These are phyloP conservation scores for Incurvaria masculella DNA, from an alignment of 2,888 invertebrate species.

Conservation along the genomic window DNA sequence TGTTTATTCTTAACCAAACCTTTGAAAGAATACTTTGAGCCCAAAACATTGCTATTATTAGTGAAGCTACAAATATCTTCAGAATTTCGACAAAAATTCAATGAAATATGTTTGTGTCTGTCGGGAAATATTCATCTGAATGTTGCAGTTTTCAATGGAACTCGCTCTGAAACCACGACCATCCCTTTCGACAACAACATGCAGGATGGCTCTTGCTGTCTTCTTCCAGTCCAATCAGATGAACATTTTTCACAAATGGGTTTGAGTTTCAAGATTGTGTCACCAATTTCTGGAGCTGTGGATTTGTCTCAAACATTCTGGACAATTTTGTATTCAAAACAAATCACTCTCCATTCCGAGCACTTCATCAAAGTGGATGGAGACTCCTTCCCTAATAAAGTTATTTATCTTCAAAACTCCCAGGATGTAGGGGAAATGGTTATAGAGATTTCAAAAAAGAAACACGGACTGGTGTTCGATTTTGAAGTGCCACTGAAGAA, in stretches of 20 bases:
- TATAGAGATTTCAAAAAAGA: slow-evolving; percentile 18
- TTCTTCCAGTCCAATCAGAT: neutral
- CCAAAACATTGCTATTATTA: slow-evolving; percentile 24
- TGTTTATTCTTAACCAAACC: slow-evolving; percentile 28
- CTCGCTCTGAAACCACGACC: slow-evolving; percentile 20
- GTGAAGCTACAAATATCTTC: slow-evolving; percentile 23
- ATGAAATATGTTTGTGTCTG: slow-evolving; percentile 24
- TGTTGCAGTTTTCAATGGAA: slow-evolving; percentile 24
- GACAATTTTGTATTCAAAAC: slow-evolving; percentile 28
- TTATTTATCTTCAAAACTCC: slow-evolving; percentile 16
- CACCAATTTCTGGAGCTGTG: slow-evolving; percentile 30
- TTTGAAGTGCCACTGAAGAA: slow-evolving; percentile 19
- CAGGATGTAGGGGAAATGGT: slow-evolving; percentile 24
- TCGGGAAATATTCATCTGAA: slow-evolving; percentile 29
- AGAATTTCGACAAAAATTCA: slow-evolving; percentile 23
- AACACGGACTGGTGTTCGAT: slow-evolving; percentile 25
- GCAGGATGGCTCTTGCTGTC: neutral
- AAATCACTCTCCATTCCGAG: slow-evolving; percentile 26
- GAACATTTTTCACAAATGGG: slow-evolving; percentile 17
- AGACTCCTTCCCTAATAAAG: slow-evolving; percentile 7
- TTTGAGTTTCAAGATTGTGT: slow-evolving; percentile 28
- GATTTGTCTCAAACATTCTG: slow-evolving; percentile 29
- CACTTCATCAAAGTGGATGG: slow-evolving; percentile 28
- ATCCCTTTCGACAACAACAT: neutral
- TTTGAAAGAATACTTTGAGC: slow-evolving; percentile 27